phyloP scores from a whole-genome alignment of 2,797 vertebrate genomes.

The Gymnothorax javanicus region DNA sequence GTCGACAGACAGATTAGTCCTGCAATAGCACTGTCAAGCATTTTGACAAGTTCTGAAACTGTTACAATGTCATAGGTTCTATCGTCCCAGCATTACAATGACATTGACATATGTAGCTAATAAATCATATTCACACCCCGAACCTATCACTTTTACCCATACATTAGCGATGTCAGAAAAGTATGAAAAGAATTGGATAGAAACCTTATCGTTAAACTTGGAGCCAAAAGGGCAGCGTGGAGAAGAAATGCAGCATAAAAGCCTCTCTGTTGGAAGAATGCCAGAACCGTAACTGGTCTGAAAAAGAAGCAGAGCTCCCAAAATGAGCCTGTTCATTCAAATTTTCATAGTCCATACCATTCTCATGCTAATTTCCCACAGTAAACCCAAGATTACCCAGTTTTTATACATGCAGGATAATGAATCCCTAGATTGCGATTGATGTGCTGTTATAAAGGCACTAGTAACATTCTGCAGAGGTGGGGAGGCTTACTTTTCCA shows the following conservation, averaged over 20 bases:
- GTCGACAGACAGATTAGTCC: neutral
- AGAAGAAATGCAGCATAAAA: neutral
- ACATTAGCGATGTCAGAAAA: neutral
- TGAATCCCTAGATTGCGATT: neutral
- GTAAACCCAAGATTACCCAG: neutral
- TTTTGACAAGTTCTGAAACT: neutral
- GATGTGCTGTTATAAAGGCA: neutral
- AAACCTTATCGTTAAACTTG: neutral
- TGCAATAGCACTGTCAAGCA: neutral
- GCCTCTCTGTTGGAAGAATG: neutral
- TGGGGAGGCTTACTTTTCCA: neutral
- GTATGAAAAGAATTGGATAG: neutral
- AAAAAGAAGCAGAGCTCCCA: neutral
- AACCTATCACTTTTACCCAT: neutral
- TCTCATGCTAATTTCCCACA: neutral
- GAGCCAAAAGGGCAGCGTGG: neutral
- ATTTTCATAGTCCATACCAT: neutral
- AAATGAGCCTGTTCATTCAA: neutral
- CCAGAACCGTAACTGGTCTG: neutral
- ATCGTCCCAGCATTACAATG: neutral
- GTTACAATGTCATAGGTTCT: neutral
- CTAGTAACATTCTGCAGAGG: neutral
- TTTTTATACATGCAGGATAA: neutral
- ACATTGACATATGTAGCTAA: neutral
- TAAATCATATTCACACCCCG: neutral